A percentile compares a stretch with the other conserved stretches of the same genome.
Conservation (phyloP, 2,888 invertebrate species). For the Callyntrura guangdongensis region DNA sequence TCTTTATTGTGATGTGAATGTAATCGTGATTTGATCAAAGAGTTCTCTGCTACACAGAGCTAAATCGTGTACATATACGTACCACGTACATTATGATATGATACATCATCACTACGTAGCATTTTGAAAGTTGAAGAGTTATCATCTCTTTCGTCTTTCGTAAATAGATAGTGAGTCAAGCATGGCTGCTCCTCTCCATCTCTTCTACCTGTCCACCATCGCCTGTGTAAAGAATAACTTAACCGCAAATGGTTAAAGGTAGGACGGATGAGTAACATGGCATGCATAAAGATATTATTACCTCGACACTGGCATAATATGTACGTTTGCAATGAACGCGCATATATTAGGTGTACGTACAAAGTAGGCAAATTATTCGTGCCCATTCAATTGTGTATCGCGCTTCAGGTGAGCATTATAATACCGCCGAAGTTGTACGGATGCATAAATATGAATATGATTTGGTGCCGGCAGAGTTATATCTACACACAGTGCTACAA, state of each 20-base stretch:
- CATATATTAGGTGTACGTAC: not conserved
- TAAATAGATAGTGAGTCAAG: constrained; percentile 64
- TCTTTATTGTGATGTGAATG: not conserved
- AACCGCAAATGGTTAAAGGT: constrained; percentile 62
- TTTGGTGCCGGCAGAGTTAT: constrained; percentile 64
- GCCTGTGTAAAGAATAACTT: constrained; percentile 38
- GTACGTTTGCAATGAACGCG: not conserved
- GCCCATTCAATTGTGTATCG: constrained; percentile 47
- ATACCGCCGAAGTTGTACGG: constrained; percentile 19
- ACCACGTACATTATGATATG: constrained; percentile 43
- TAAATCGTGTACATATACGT: not conserved
- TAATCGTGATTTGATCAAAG: constrained; percentile 50
- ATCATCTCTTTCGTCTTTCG: not conserved
- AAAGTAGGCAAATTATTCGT: constrained; percentile 48
- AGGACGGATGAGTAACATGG: not conserved
- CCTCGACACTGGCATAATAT: not conserved
- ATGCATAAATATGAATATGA: constrained; percentile 68
- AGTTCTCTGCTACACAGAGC: not conserved
- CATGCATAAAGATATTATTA: constrained; percentile 1
- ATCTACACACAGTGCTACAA: not conserved
- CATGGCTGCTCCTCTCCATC: constrained; percentile 64
- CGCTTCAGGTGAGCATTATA: constrained; percentile 24
- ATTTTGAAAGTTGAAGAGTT: constrained; percentile 4
- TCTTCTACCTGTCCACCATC: constrained; percentile 35
- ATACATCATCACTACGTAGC: constrained; percentile 26